Evolutionary conservation across 2,888 invertebrate genomes (phyloP), one percentile per base, ranked within the genome.

Genomic region (Drosophila niveifrons): DNA sequence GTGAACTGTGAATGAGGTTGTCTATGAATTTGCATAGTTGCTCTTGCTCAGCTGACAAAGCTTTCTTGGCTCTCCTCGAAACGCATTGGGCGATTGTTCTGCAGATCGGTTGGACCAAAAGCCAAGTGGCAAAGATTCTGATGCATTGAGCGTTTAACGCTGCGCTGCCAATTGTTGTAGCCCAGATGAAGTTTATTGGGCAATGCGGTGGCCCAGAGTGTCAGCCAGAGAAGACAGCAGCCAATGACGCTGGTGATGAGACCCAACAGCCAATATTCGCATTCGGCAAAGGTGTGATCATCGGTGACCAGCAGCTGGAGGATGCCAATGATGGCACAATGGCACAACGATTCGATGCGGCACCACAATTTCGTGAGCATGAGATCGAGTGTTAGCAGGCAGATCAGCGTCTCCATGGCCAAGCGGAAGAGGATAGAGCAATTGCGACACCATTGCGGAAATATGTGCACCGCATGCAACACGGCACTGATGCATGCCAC

Each of bases 211-310:
- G 65, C 68, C 84, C 81, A 75, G 7, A 83, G 50, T 4, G 78
- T 75, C 1, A 83, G 39, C 78, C 89, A 88, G 13, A 83, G 70
- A 17, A 88, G 63, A 4, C 78, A 80, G 53, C 47, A 66, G 0
- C 81, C 89, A 17, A 82, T 86, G 4, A 81, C 23, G 34, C 58
- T 70, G 17, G 82, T 82, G 50, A 61, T 66, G 6, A 70, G 4
- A 1, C 72, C 84, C 34, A 83, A 50, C 4, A 72, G 36, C 87
- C 87, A 83, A 55, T 83, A 80, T 36, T 88, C 89, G 17, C 48
- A 86, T 39, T 28, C 18, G 7, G 17, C 51, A 41, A 68, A 88
- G 29, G 79, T 78, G 7, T 11, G 10, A 13, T 80, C 75, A 8
- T 83, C 84, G 29, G 51, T 65, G 47, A 50, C 50, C 2, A 81